Conservation (phyloP, 1,140 invertebrate genomes). For the Atta colombica region DNA sequence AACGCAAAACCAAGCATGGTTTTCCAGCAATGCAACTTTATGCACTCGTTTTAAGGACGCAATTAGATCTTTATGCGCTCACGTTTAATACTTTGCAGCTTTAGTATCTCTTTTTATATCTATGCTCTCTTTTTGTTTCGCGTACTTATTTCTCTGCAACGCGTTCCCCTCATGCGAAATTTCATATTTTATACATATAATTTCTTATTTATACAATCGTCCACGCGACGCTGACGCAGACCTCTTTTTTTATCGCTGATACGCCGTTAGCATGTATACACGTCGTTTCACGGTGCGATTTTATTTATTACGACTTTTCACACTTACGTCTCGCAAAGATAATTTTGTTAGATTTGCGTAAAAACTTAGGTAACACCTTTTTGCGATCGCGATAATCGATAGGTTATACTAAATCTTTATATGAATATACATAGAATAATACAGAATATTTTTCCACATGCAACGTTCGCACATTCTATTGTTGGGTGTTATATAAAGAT, state of each 20-base stretch:
- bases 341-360: constrained; percentile 33
- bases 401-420: constrained; percentile 34
- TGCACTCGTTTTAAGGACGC: neutral
- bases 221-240: constrained; percentile 2
- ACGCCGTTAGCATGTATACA: constrained; percentile 82
- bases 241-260: constrained; percentile 79
- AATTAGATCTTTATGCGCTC: constrained; percentile 30
- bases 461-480: neutral
- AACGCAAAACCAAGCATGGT: neutral
- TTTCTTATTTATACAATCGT: constrained; percentile 30
- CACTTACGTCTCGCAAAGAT: constrained; percentile 44
- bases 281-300: constrained; percentile 84
- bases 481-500: neutral
- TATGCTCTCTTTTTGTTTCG: neutral
- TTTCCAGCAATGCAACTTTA: constrained; percentile 34
- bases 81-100: neutral
- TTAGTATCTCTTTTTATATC: neutral
- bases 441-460: neutral
- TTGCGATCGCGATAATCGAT: constrained; percentile 60
- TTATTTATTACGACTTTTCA: constrained; percentile 82
- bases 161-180: neutral
- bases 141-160: neutral
- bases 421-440: neutral
- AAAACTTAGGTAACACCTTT: constrained; percentile 60
- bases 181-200: constrained; percentile 44